Evolutionary conservation across 2,888 invertebrate genomes (phyloP), one percentile per base, ranked within the genome.

Genomic region (Acleris holmiana): DNA sequence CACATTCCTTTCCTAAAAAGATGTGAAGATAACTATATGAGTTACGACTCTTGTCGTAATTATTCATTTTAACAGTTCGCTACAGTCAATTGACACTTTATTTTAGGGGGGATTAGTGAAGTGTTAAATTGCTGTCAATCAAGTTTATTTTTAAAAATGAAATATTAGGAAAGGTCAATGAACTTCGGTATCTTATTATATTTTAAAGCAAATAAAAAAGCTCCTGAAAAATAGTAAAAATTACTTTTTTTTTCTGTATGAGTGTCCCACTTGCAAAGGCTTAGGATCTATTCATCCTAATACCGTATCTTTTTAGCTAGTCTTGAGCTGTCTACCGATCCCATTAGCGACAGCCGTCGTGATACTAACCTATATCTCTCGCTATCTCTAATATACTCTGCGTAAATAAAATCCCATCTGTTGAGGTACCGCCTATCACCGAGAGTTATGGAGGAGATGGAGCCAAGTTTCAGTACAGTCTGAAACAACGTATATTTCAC

Each of bases 401-500:
- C 65, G 60, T 55, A 65, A 65, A 65, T 65, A 65, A 65, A 77
- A 76, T 81, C 76, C 76, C 81, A 79, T 78, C 75, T 76, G 74
- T 71, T 82, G 82, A 84, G 84, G 82, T 80, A 83, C 79, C 79
- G 80, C 77, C 83, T 82, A 85, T 83, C 85, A 79, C 79, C 71
- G 71, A 85, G 89, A 88, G 89, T 86, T 88, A 88, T 89, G 89
- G 89, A 86, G 85, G 86, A 86, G 86, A 87, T 88, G 86, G 15
- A 88, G 86, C 88, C 83, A 87, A 88, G 88, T 88, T 89, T 85
- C 88, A 86, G 88, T 88, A 91, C 78, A 74, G 88, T 83, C 75
- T 56, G 84, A 73, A 66, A 57, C 62, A 47, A 46, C 8, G 29
- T 7, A 35, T 54, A 17, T 17, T 0, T 7, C 40, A 35, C 13